These are phyloP conservation scores for Sapajus apella DNA, from an alignment of 2,113 vertebrate species.

Conservation along the genomic window DNA sequence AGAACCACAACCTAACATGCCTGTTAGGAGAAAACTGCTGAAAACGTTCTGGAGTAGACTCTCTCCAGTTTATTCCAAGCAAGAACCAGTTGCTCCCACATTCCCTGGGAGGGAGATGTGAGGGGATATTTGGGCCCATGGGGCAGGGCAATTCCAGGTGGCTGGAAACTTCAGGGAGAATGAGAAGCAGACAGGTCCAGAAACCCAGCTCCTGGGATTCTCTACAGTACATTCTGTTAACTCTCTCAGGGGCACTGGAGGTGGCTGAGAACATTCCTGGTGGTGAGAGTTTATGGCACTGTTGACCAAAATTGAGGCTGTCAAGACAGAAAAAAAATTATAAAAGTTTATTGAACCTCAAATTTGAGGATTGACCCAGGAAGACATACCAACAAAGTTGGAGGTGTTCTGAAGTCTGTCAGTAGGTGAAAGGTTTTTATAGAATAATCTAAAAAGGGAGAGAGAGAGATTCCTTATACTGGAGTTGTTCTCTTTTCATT, in stretches of 20 bases:
- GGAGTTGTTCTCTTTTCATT: background rate
- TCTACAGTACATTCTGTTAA: background rate
- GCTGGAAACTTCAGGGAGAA: background rate
- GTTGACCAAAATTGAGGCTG: background rate
- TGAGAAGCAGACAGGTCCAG: background rate
- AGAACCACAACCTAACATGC: background rate
- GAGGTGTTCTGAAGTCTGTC: background rate
- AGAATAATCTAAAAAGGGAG: background rate
- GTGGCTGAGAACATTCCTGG: background rate
- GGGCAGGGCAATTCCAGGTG: background rate
- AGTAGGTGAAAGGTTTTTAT: background rate
- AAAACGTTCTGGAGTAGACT: background rate
- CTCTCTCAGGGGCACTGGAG: background rate
- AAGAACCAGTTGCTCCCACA: background rate
- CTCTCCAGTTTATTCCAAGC: background rate
- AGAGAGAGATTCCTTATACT: background rate
- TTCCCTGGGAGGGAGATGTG: background rate
- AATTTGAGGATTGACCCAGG: background rate
- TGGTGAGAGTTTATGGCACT: background rate
- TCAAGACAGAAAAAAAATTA: background rate
- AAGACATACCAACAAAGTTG: background rate
- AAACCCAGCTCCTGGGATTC: background rate
- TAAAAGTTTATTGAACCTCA: background rate
- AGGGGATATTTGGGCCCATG: background rate
- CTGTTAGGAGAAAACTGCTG: background rate